Conservation (phyloP, 2,113 vertebrate species). For the Nothoprocta perdicaria region DNA sequence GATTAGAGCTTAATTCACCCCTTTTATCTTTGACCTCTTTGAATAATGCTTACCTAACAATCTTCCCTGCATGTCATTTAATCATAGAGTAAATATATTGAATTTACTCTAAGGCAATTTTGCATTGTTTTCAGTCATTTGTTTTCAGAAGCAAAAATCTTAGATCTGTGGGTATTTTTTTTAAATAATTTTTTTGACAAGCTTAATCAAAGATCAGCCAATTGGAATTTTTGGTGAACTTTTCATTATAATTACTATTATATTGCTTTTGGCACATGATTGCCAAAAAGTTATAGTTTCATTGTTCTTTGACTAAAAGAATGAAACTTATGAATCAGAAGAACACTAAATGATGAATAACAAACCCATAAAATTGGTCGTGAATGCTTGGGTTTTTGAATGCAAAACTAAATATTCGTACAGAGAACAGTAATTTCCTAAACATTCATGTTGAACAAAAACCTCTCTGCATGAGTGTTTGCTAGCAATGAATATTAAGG, state of each 20-base stretch:
- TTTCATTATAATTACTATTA: background rate
- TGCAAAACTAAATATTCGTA: slow-evolving; percentile 46
- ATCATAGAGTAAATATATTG: background rate
- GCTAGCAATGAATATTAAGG: slow-evolving; percentile 61
- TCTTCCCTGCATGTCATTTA: background rate
- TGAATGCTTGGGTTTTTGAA: background rate
- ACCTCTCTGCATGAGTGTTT: slow-evolving; percentile 12
- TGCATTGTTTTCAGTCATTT: background rate
- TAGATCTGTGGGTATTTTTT: background rate
- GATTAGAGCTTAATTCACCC: background rate
- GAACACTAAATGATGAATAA: slow-evolving; percentile 34
- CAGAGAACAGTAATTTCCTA: slow-evolving; percentile 60
- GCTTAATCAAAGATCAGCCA: slow-evolving; percentile 22
- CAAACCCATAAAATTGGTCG: background rate
- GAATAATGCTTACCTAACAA: background rate
- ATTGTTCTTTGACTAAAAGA: background rate
- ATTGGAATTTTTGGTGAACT: background rate
- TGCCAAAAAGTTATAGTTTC: background rate
- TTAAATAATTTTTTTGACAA: slow-evolving; percentile 20
- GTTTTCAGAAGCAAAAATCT: background rate
- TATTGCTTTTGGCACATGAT: background rate
- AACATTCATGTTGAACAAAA: slow-evolving; percentile 68
- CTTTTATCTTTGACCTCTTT: background rate
- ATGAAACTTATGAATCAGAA: slow-evolving; percentile 11
- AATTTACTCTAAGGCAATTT: background rate